Base-by-base conservation (phyloP, 2,888 invertebrate genomes). In the Heliothis peltigera region DNA sequence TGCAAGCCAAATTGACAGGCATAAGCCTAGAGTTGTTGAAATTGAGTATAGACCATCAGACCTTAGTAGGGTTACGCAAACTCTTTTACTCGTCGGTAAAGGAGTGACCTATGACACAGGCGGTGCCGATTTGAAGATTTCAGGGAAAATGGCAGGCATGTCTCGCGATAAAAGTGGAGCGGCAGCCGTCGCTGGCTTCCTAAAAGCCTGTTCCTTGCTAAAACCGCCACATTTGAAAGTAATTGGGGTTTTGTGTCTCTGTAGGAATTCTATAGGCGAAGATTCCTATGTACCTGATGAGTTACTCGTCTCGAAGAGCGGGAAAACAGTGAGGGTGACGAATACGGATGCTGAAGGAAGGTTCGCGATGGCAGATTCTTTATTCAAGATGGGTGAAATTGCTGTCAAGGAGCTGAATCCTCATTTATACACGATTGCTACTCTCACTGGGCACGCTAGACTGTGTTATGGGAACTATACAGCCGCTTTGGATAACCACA, bases 291-390 rank as follows among this genome's bases (percentile, higher is more conserved):
- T 98, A 0, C 89, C 98, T 42, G 98, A 99, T 91, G 98, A 99
- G 90, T 95, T 98, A 56, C 95, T 98, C 59, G 95, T 97, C 0
- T 96, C 98, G 0, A 96, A 97, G 81, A 97, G 98, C 56, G 98
- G 98, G 0, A 96, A 96, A 44, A 95, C 98, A 22, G 96, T 98
- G 0, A 95, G 98, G 67, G 96, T 99, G 21, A 97, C 97, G 6
- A 98, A 99, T 87, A 98, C 98, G 0, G 98, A 99, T 87, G 98
- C 98, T 0, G 98, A 99, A 93, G 98, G 98, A 0, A 95, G 98
- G 51, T 96, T 98, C 95, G 97, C 97, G 0, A 98, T 98, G 98
- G 97, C 97, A 1, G 98, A 98, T 90, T 96, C 98, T 0, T 93
- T 98, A 1, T 92, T 86, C 47, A 91, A 93, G 59, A 75, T 91